Evolutionary conservation across 2,888 invertebrate species (phyloP).

Genomic region (Drosophila bunnanda): DNA sequence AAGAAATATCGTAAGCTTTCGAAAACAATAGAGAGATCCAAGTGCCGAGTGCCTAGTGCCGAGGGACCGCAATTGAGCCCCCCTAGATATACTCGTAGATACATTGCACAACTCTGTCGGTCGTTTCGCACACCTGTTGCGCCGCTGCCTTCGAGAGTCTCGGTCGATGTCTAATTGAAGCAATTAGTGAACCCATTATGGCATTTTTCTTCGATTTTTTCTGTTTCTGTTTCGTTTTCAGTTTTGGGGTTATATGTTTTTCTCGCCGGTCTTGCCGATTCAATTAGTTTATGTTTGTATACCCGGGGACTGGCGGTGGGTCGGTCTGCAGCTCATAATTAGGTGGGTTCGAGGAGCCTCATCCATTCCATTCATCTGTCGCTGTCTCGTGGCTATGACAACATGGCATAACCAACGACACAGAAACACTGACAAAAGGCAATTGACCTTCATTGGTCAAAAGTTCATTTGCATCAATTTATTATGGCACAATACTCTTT

Average conservation of each 20-base stretch:
- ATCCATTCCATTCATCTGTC: constrained; percentile 31
- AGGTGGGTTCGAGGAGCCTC: constrained; percentile 36
- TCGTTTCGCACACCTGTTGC: constrained; percentile 66
- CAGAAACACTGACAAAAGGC: constrained; percentile 53
- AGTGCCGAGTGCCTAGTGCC: constrained; percentile 43
- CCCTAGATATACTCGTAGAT: constrained; percentile 40
- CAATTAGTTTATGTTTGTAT: constrained; percentile 51
- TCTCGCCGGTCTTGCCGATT: constrained; percentile 30
- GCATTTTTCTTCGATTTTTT: constrained; percentile 52
- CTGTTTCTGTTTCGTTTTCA: constrained; percentile 44
- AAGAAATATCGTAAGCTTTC: constrained; percentile 60
- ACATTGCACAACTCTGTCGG: constrained; percentile 62
- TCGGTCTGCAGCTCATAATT: constrained; percentile 52
- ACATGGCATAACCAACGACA: constrained; percentile 29
- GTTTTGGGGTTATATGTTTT: constrained; percentile 40
- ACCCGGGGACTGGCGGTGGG: constrained; percentile 3
- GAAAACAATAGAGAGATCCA: constrained; percentile 52
- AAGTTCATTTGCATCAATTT: constrained; percentile 70
- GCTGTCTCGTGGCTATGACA: constrained; percentile 41
- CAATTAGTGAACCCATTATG: constrained; percentile 73
- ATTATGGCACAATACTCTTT: constrained; percentile 46
- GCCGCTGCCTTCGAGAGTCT: constrained; percentile 33
- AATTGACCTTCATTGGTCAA: constrained; percentile 71
- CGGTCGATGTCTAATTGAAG: constrained; percentile 63
- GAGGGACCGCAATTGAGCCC: constrained; percentile 33